Evolutionary conservation across 2,797 vertebrate genomes (phyloP).

Genomic region (Xerus rutilus): DNA sequence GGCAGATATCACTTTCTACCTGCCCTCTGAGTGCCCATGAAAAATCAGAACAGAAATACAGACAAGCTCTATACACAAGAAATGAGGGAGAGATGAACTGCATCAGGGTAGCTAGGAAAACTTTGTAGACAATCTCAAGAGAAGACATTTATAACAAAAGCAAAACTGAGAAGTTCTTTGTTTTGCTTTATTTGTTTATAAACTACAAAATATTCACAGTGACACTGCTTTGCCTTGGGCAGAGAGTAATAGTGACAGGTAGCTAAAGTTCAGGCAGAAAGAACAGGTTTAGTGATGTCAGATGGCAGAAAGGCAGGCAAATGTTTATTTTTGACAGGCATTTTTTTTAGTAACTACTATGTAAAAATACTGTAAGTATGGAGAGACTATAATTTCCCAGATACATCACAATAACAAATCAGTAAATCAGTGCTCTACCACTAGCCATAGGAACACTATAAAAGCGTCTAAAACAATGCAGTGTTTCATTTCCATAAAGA

Average conservation of each 20-base stretch:
- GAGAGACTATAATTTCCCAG: background rate
- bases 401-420: background rate
- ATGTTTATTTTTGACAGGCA: background rate
- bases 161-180: background rate
- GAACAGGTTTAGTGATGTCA: background rate
- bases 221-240: background rate
- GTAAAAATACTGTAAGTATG: background rate
- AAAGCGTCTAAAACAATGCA: too few species aligned
- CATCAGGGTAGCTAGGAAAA: background rate
- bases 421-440: background rate
- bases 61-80: background rate
- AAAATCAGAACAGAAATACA: slow-evolving; percentile 57
- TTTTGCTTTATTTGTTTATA: background rate
- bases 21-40: background rate
- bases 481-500: too few species aligned
- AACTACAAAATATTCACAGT: background rate
- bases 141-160: background rate
- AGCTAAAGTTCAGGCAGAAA: background rate
- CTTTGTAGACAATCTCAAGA: slow-evolving; percentile 1
- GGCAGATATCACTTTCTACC: background rate
- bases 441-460: too few species aligned
- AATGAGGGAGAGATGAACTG: background rate
- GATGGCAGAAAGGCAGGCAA: background rate
- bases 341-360: background rate
- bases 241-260: background rate